A percentile compares a stretch with the other conserved stretches of the same genome.
Conservation (phyloP, 2,797 vertebrate species). For the Acestrorhynchus altus region DNA sequence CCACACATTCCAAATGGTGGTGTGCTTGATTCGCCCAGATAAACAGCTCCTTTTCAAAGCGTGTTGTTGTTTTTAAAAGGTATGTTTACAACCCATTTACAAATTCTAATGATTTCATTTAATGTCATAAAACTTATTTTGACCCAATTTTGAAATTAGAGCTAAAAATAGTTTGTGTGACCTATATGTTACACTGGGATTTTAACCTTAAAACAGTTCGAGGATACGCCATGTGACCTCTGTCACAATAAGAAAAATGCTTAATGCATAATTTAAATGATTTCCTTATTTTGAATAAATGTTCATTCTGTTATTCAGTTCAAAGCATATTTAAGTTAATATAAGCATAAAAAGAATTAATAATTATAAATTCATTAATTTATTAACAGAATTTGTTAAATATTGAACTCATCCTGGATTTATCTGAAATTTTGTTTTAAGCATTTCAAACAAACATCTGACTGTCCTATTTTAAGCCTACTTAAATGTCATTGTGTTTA, state of each 20-base stretch:
- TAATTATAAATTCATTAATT: background rate
- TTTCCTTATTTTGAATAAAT: background rate
- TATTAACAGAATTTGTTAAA: no score
- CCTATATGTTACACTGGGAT: background rate
- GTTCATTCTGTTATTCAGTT: no score
- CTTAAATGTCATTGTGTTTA: no score
- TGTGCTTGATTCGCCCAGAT: background rate
- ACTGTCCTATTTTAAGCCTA: no score
- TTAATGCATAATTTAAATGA: conserved; percentile 12
- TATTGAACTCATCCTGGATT: no score
- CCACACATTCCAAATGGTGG: no score
- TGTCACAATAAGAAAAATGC: conserved; percentile 14
- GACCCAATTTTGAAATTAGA: background rate
- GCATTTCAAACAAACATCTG: no score
- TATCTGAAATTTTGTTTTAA: no score
- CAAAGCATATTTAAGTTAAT: background rate
- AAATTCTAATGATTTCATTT: no score
- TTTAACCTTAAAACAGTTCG: background rate
- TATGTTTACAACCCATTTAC: background rate
- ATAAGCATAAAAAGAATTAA: background rate
- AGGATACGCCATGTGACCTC: background rate
- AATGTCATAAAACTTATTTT: background rate
- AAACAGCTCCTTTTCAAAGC: background rate
- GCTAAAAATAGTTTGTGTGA: background rate
- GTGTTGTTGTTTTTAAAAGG: background rate